A percentile compares a stretch with the other conserved stretches of the same genome.
phyloP scores from a whole-genome alignment of 2,797 vertebrate species.

The Yasuhikotakia modesta region DNA sequence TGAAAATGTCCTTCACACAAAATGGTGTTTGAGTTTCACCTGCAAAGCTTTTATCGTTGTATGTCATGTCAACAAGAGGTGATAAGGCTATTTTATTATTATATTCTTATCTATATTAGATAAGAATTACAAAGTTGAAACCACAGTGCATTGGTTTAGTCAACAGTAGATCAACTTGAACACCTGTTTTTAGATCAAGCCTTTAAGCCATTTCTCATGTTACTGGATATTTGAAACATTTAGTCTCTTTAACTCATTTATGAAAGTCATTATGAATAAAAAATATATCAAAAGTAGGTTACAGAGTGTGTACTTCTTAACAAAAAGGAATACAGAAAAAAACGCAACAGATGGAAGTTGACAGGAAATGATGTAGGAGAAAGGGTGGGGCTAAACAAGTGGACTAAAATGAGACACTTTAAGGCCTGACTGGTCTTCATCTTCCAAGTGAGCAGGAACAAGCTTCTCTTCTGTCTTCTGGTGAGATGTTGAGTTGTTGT shows the following conservation, averaged over 20 bases:
- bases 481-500: not conserved
- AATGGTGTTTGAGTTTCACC: not conserved
- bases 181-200: not conserved
- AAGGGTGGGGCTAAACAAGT: slow-evolving; percentile 32
- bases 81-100: no score
- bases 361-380: not conserved
- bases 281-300: not conserved
- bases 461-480: not conserved
- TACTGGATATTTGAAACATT: no score
- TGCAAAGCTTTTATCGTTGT: not conserved
- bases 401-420: slow-evolving; percentile 49
- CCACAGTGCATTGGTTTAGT: not conserved
- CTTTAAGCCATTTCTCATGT: not conserved
- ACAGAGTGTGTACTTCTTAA: not conserved
- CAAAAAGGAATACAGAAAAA: not conserved
- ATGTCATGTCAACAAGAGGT: not conserved
- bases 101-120: not conserved
- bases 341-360: not conserved
- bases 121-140: not conserved
- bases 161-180: not conserved
- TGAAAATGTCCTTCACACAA: not conserved
- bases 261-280: not conserved
- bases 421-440: slow-evolving; percentile 21
- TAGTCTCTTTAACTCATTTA: not conserved
- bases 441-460: slow-evolving; percentile 1